A percentile compares a stretch with the other conserved stretches of the same genome.
phyloP scores from a whole-genome alignment of 2,888 invertebrate genomes.

The Diplolepis rosae region DNA sequence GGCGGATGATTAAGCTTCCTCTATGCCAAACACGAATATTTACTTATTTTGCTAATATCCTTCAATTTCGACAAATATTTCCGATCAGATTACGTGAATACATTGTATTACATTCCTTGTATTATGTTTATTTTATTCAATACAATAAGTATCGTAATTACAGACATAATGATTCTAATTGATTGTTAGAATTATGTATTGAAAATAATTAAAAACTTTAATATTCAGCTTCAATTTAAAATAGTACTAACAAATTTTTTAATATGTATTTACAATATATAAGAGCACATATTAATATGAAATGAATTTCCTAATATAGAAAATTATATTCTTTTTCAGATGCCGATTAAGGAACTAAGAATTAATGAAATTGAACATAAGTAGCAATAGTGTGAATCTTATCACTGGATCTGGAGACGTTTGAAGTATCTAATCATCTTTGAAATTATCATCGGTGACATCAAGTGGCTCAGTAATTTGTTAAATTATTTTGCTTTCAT shows the following conservation, averaged over 20 bases:
- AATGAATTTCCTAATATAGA: neutral
- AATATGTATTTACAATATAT: too few species aligned
- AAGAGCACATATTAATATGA: too few species aligned
- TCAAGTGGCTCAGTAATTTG: conserved; percentile 18
- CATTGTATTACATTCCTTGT: too few species aligned
- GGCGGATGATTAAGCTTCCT: conserved; percentile 45
- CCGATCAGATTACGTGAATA: neutral
- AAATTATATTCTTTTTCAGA: neutral
- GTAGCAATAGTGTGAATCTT: neutral
- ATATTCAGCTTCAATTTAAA: neutral
- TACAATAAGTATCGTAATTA: too few species aligned
- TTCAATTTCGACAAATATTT: conserved; percentile 34
- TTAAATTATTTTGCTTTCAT: conserved; percentile 37
- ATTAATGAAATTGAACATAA: neutral
- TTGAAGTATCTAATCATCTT: neutral
- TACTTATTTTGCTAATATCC: conserved; percentile 41
- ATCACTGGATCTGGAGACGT: neutral
- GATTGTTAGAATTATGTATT: too few species aligned
- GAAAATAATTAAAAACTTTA: neutral
- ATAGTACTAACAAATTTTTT: too few species aligned
- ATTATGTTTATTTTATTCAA: too few species aligned
- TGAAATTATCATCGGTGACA: conserved; percentile 22
- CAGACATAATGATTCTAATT: neutral
- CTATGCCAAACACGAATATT: conserved; percentile 38
- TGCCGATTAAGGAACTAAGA: neutral